Conservation (phyloP, 2,113 vertebrate species). For the Sturnus vulgaris region DNA sequence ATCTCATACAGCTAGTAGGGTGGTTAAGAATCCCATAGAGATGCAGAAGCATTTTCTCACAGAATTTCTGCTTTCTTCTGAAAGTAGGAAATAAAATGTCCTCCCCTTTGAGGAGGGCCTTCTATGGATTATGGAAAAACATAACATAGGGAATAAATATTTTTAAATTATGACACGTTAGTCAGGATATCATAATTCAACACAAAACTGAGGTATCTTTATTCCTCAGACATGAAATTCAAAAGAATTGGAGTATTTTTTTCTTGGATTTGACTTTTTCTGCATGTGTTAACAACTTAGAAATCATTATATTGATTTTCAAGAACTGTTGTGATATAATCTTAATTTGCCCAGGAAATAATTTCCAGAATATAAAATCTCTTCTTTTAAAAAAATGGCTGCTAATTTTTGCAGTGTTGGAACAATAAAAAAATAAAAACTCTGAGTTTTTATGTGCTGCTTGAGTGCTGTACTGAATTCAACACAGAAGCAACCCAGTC, state of each 20-base stretch:
- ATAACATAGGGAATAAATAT: background rate
- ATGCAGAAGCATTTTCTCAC: background rate
- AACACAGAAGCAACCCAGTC: background rate
- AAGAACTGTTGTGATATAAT: background rate
- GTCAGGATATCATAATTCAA: background rate
- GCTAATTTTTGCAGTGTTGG: background rate
- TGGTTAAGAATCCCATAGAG: background rate
- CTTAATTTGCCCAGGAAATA: background rate
- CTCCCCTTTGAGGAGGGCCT: background rate
- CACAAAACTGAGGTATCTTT: background rate
- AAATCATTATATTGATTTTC: background rate
- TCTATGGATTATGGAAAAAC: background rate
- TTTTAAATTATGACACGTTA: background rate
- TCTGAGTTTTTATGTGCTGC: background rate
- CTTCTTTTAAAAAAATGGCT: background rate
- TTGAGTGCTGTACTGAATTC: background rate
- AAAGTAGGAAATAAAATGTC: background rate
- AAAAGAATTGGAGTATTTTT: background rate
- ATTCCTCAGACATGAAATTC: background rate
- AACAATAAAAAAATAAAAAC: background rate
- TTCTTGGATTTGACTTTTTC: background rate
- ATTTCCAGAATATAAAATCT: background rate
- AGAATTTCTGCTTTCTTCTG: background rate
- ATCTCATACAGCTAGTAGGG: background rate
- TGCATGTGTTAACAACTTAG: rapidly evolving